Percentiles rank a stretch among this genome's conserved stretches.
These are phyloP conservation scores for Turdus rufiventris DNA, from an alignment of 2,113 vertebrate species.

Conservation along the genomic window DNA sequence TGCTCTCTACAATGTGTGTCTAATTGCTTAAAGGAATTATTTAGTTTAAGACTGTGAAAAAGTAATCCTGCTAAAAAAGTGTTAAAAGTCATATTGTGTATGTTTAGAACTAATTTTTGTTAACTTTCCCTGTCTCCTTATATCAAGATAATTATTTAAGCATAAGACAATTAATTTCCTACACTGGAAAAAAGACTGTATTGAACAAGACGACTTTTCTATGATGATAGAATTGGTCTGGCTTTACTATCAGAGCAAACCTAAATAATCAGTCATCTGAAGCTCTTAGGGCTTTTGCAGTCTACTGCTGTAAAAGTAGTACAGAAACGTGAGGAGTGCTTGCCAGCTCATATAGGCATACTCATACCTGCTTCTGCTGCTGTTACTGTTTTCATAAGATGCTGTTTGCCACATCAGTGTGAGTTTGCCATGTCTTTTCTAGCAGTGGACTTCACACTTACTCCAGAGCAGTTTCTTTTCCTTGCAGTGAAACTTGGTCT, in stretches of 20 bases:
- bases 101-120: neutral
- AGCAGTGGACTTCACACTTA: neutral
- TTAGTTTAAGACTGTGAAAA: neutral
- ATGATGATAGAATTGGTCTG: neutral
- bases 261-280: neutral
- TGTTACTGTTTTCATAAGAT: neutral
- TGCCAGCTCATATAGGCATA: neutral
- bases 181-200: neutral
- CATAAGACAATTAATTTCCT: neutral
- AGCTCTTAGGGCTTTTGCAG: neutral
- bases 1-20: neutral
- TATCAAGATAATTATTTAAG: neutral
- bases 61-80: neutral
- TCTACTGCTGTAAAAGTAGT: neutral
- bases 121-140: neutral
- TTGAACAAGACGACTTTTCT: neutral
- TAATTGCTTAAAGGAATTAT: neutral
- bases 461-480: neutral
- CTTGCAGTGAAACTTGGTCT: neutral
- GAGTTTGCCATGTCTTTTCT: neutral
- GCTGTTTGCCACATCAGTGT: neutral
- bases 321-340: neutral
- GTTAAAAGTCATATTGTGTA: neutral
- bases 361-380: neutral
- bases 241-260: neutral